Base-by-base conservation (phyloP, 92 coral and sea anemone species). In the Umimayanthus kanabou region DNA sequence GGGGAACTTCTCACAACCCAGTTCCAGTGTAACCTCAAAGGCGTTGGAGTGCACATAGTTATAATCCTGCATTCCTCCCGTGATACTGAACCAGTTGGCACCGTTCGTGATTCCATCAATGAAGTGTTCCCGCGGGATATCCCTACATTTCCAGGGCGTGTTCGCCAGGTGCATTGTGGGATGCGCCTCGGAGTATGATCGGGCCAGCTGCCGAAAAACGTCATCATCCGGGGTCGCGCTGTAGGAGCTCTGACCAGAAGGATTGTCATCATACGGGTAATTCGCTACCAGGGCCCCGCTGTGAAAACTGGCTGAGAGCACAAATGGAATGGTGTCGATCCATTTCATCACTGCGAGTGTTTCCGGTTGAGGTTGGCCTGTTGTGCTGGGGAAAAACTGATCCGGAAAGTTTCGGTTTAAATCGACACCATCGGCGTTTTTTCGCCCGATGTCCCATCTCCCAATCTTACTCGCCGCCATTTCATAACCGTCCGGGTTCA, bases 141-240 rank as follows among this genome's bases (percentile, higher is more conserved):
- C 93, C 11, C 86, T 89, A 73, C 99, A 97, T 69, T 94, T 97
- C 99, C 99, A 97, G 5, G 98, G 98, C 9, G 99, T 90, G 80
- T 97, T 97, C 5, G 99, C 98, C 74, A 97, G 91, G 72, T 97
- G 99, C 99, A 97, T 97, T 79, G 95, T 91, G 90, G 99, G 99
- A 86, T 95, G 98, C 11, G 91, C 79, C 73, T 95, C 98, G 25
- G 98, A 93, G 83, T 94, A 96, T 30, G 98, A 88, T 70, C 98
- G 88, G 20, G 98, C 98, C 23, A 96, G 85, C 67, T 96, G 98
- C 39, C 98, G 93, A 82, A 96, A 96, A 4, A 96, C 96, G 80
- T 97, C 99, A 89, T 97, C 99, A 88, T 97, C 99, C 13, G 99
- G 99, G 20, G 99, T 95, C 71, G 99, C 99, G 50, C 99, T 97